Base-by-base conservation (phyloP, 1,140 invertebrate species). In the Harlomillsia oculata region DNA sequence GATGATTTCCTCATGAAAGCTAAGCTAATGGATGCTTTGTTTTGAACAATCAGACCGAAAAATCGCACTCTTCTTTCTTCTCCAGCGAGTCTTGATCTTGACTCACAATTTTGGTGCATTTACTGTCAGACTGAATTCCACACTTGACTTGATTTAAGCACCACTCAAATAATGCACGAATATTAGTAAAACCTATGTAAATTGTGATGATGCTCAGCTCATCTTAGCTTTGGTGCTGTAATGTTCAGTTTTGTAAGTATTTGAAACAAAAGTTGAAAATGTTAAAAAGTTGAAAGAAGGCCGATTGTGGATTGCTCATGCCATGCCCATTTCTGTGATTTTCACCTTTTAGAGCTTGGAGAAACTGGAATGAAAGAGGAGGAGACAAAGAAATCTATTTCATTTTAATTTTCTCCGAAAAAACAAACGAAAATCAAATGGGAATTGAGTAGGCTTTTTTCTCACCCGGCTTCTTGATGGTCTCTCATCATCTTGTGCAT, bases 101-200 rank as follows among this genome's bases (percentile, higher is more conserved):
- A n/a, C n/a, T 41, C 3, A 21, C 45, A 48, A 18, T 48, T n/a
- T 48, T 48, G n/a, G n/a, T 48, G 29, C 36, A 32, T 48, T 48
- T 48, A 48, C 28, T 48, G 45, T 48, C 45, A 48, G 45, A 48
- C 30, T 21, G 45, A 48, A 48, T 48, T 48, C 45, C 45, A 48
- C 45, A 48, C 45, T 48, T 34, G 16, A 48, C 3, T 48, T 48
- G 45, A 48, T 48, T 48, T 48, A 48, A 48, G 45, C 28, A 32
- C 45, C 30, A 23, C 4, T 9, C 21, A 48, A 21, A 48, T 30
- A 48, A 48, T 48, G 45, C 8, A 48, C 45, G 4, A 28, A 32
- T 48, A 48, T n/a, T n/a, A n/a, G n/a, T n/a, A n/a, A n/a, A n/a
- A n/a, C n/a, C n/a, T n/a, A n/a, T n/a, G n/a, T n/a, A n/a, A n/a